Conservation (phyloP, 2,888 invertebrate species). For the Frankliniella fusca region DNA sequence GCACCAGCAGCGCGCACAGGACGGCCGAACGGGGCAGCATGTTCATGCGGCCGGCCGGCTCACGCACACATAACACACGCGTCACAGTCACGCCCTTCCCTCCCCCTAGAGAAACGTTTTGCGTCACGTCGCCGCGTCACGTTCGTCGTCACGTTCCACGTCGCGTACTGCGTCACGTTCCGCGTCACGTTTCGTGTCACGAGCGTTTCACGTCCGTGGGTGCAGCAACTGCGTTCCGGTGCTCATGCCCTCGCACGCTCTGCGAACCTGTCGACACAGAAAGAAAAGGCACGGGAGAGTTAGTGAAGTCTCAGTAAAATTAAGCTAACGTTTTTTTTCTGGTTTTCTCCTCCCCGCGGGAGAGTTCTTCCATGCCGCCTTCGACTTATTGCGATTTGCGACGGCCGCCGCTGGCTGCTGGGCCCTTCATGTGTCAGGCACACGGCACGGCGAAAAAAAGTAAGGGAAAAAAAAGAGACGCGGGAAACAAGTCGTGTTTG, state of each 20-base stretch:
- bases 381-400: not conserved
- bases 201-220: not conserved
- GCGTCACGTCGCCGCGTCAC: not conserved
- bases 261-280: not conserved
- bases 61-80: too few relatives aligned
- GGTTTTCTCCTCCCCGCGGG: not conserved
- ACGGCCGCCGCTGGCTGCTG: not conserved
- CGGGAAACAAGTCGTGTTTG: too few relatives aligned
- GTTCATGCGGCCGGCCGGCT: not conserved
- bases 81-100: too few relatives aligned
- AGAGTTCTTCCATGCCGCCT: not conserved
- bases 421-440: too few relatives aligned
- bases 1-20: constrained; percentile 6
- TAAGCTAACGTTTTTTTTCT: not conserved
- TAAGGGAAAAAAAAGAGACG: too few relatives aligned
- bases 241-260: not conserved
- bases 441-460: too few relatives aligned
- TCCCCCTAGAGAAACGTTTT: too few relatives aligned
- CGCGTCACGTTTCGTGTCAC: not conserved
- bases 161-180: too few relatives aligned
- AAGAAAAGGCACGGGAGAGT: not conserved
- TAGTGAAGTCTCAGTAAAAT: not conserved
- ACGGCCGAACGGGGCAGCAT: not conserved
- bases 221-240: not conserved
- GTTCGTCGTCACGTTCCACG: not conserved